These are phyloP conservation scores for Datnioides undecimradiatus DNA, from an alignment of 2,113 vertebrate genomes.

Conservation along the genomic window DNA sequence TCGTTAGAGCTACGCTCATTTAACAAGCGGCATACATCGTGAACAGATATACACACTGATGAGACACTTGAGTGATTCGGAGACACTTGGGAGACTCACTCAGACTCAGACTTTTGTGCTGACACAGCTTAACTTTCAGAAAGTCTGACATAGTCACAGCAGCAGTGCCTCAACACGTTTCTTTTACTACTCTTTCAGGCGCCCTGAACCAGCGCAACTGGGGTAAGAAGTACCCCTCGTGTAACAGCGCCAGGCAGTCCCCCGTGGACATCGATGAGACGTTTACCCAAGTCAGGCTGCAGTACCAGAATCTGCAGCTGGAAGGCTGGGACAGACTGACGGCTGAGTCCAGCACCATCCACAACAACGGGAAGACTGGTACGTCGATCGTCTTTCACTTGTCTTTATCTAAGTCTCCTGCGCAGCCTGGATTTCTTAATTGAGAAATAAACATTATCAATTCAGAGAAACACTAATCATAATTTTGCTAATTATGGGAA, in stretches of 20 bases:
- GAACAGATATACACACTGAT: not conserved
- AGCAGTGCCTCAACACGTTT: not conserved
- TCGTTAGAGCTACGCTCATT: not conserved
- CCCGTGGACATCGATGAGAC: slow-evolving; percentile 96
- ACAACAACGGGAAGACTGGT: slow-evolving; percentile 97
- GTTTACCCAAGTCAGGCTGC: slow-evolving; percentile 92
- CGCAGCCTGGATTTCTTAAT: not conserved
- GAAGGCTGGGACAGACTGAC: slow-evolving; percentile 90
- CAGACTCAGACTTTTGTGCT: not conserved
- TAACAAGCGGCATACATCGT: not conserved
- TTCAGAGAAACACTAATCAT: not conserved
- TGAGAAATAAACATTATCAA: not conserved
- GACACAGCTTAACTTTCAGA: too few species aligned
- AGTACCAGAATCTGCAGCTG: slow-evolving; percentile 92
- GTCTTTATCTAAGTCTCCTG: not conserved
- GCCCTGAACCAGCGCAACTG: slow-evolving; percentile 92
- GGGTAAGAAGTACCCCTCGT: slow-evolving; percentile 92
- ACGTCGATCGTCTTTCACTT: slow-evolving; percentile 14
- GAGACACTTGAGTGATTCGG: not conserved
- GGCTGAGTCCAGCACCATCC: slow-evolving; percentile 88
- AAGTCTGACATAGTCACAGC: slow-evolving; percentile 1
- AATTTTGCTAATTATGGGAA: too few species aligned
- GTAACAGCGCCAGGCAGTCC: slow-evolving; percentile 92
- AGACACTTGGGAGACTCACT: not conserved
- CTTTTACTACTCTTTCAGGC: slow-evolving; percentile 77